These are phyloP conservation scores for Aurelia aurita DNA, from an alignment of 30 jellyfish, hydroid and myxozoan genomes.

Conservation along the genomic window DNA sequence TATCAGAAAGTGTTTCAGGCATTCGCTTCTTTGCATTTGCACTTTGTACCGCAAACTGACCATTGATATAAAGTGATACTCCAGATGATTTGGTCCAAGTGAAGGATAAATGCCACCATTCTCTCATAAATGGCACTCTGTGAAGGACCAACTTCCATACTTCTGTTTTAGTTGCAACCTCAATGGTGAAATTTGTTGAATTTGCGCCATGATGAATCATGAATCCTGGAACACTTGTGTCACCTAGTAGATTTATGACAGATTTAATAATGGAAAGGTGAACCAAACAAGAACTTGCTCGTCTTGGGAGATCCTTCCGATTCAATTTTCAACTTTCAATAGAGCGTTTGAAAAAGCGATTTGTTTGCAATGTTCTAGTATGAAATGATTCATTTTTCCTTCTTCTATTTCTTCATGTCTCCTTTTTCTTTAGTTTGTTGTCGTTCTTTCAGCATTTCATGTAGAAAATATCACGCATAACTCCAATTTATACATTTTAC, in stretches of 20 bases:
- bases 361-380: too few species aligned
- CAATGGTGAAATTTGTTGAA: constrained; percentile 45
- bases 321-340: too few species aligned
- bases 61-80: constrained; percentile 65
- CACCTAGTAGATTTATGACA: not conserved
- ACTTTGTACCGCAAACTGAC: constrained; percentile 51
- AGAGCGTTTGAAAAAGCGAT: too few species aligned
- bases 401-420: too few species aligned
- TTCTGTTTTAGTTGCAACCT: constrained; percentile 42
- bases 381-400: too few species aligned
- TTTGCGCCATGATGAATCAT: constrained; percentile 47
- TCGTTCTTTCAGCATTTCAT: too few species aligned
- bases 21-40: constrained; percentile 14
- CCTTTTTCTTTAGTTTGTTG: too few species aligned
- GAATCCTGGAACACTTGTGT: constrained; percentile 71
- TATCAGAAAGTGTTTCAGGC: not conserved
- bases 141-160: constrained; percentile 69
- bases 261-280: too few species aligned
- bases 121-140: constrained; percentile 51
- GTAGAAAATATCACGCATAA: too few species aligned
- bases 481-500: too few species aligned
- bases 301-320: too few species aligned
- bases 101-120: constrained; percentile 85
- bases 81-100: constrained; percentile 83
- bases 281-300: too few species aligned